Evolutionary conservation across 2,113 vertebrate species (phyloP), one percentile per base, ranked within the genome.

Genomic region (Dasyornis broadbenti): DNA sequence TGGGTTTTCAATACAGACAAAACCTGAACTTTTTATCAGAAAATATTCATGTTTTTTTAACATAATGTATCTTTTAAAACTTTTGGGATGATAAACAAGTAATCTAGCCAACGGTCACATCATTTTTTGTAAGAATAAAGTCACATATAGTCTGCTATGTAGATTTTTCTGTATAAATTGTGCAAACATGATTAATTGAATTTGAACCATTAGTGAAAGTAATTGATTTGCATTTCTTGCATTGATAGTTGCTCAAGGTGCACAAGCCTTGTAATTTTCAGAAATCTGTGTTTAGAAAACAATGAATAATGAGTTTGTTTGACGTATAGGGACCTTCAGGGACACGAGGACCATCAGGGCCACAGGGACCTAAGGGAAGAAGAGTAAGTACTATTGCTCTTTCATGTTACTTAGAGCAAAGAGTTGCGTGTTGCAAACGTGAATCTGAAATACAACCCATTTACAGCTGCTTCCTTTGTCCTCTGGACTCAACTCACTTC

Each of bases 351-450:
- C 85, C 93, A 80, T 93, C 98, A 72, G 99, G 99, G 13, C 97
- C 95, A 30, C 96, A 97, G 61, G 99, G 99, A 73, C 90, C 97
- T 33, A 99, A 99, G 96, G 99, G 99, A 94, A 98, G 97, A 97
- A 98, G 98, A 97, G 99, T 99, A 98, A 99, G 98, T 98, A 45
- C 42, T 30, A 26, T 15, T 80, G 57, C 13, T 90, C 27, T 63
- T 81, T 60, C 17, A 0, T 52, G 37, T 42, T 78, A 5, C 17
- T 64, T 56, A 37, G 35, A 52, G 31, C 49, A 94, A 52, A 82
- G 24, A 27, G 21, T 11, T 11, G 22, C 11, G 6, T 20, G 18
- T 17, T 81, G 37, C 75, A 65, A 56, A 9, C 53, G 80, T 11
- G 7, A 69, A 45, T 44, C 21, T 71, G 30, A 53, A 6, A 35